These are phyloP conservation scores for Polyommatus icarus DNA, from an alignment of 2,888 invertebrate species.

Conservation along the genomic window DNA sequence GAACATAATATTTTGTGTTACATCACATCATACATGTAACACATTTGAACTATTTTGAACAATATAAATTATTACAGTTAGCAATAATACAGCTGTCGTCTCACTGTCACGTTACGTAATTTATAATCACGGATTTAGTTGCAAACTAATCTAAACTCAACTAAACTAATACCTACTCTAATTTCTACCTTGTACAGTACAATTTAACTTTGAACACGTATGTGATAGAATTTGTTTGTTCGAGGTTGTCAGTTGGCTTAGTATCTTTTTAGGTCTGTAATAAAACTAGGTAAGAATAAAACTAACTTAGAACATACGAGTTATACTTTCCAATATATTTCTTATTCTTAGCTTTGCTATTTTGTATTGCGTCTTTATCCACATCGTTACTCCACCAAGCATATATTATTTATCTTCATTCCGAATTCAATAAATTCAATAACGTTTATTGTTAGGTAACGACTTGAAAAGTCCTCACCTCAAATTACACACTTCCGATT, in stretches of 20 bases:
- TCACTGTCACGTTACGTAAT: not conserved
- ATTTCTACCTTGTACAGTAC: not conserved
- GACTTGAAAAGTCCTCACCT: constrained; percentile 17
- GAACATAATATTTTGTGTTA: not conserved
- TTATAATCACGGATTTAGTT: not conserved
- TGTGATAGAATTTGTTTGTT: not conserved
- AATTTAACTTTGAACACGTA: not conserved
- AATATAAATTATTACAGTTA: too few species aligned
- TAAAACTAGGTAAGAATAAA: not conserved
- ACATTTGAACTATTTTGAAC: not conserved
- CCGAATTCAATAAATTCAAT: constrained; percentile 10
- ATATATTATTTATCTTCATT: not conserved
- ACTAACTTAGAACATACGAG: not conserved
- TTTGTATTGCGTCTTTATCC: not conserved
- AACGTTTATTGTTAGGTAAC: not conserved
- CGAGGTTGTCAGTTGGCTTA: not conserved
- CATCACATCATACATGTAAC: too few species aligned
- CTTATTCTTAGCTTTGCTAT: not conserved
- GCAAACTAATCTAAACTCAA: not conserved
- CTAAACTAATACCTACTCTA: not conserved
- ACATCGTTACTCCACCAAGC: not conserved
- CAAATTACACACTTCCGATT: constrained; percentile 29
- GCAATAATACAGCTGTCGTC: not conserved
- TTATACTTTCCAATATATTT: not conserved
- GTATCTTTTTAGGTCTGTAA: not conserved